Evolutionary conservation across 2,113 vertebrate genomes (phyloP).

Genomic region (Elephantulus edwardii): DNA sequence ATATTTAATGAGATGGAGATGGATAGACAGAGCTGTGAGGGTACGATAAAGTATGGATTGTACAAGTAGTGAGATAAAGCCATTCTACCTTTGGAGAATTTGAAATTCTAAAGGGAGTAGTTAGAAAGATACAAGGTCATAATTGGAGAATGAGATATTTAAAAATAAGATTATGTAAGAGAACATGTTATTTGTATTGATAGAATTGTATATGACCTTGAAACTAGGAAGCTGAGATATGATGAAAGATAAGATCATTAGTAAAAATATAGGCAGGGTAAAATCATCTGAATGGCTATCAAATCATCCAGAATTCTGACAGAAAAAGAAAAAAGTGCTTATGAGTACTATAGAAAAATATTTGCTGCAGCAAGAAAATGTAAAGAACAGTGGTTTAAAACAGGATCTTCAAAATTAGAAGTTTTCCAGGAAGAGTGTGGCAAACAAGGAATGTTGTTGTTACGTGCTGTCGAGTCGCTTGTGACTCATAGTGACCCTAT

Average conservation of each 20-base stretch:
- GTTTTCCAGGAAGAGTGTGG: background rate
- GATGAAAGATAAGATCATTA: background rate
- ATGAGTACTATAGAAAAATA: background rate
- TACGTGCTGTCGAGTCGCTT: too few relatives aligned
- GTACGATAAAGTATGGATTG: background rate
- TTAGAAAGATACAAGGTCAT: background rate
- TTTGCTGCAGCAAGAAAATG: background rate
- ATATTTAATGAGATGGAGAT: background rate
- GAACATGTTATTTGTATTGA: background rate
- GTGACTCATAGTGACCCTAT: too few relatives aligned
- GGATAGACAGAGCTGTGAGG: background rate
- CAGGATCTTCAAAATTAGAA: background rate
- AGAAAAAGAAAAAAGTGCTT: background rate
- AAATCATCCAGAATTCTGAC: background rate
- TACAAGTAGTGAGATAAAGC: background rate
- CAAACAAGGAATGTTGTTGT: too few relatives aligned
- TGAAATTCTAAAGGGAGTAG: background rate
- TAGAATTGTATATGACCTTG: background rate
- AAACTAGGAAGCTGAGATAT: background rate
- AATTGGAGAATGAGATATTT: background rate
- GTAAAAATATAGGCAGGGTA: background rate
- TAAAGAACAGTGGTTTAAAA: background rate
- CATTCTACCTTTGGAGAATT: background rate
- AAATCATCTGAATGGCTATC: background rate
- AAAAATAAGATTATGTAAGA: background rate